Percentiles rank a stretch among this genome's conserved stretches.
Evolutionary conservation across 2,113 vertebrate species (phyloP).

Genomic region (Laticauda laticaudata): DNA sequence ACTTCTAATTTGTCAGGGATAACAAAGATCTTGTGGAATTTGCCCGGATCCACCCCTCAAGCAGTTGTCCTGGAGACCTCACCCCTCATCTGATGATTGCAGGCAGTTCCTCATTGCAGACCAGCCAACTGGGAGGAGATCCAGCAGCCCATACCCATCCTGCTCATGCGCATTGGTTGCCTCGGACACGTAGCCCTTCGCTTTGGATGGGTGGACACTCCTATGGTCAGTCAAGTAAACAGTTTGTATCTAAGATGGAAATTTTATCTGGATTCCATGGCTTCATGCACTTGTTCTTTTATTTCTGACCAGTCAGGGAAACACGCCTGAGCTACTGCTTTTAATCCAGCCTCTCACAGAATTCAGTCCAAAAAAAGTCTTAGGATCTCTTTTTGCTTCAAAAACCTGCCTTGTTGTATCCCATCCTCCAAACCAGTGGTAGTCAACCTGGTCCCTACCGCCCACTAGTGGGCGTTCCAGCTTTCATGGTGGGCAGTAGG

Average conservation of each 20-base stretch:
- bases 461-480: too few relatives aligned
- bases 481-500: too few relatives aligned
- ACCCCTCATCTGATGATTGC: constrained; percentile 89
- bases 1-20: constrained; percentile 73
- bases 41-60: constrained; percentile 85
- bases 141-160: constrained; percentile 84
- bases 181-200: constrained; percentile 92
- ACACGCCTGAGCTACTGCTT: neutral
- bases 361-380: neutral
- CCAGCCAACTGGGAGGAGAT: constrained; percentile 83
- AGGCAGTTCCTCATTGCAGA: constrained; percentile 83
- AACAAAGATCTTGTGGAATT: constrained; percentile 94
- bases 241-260: neutral
- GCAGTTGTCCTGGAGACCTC: constrained; percentile 89
- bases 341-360: neutral
- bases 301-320: neutral
- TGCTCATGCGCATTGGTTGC: constrained; percentile 92
- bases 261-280: neutral
- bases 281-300: neutral
- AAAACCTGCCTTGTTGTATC: neutral
- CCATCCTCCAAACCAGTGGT: too few relatives aligned
- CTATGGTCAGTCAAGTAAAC: constrained; percentile 79
- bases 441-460: too few relatives aligned
- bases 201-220: constrained; percentile 97
- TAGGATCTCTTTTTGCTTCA: neutral